Conservation (phyloP, 2,797 vertebrate genomes). For the Myotis daubentonii region DNA sequence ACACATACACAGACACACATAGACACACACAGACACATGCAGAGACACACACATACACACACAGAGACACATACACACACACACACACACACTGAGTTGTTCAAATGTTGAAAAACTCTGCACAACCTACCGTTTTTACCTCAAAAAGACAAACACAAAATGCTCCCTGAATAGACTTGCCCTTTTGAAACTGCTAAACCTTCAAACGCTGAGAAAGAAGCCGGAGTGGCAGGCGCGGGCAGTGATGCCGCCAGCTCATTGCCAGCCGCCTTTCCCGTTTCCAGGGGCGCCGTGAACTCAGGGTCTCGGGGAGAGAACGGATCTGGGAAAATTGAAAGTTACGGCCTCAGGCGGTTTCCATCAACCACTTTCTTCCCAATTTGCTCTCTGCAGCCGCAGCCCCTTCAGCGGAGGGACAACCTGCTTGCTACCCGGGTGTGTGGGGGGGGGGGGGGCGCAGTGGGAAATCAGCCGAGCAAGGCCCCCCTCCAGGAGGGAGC, state of each 20-base stretch:
- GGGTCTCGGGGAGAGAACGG: constrained; percentile 44
- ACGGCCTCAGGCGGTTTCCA: constrained; percentile 28
- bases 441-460: neutral
- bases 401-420: neutral
- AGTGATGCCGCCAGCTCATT: neutral
- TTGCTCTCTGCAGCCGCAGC: neutral
- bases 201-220: constrained; percentile 51
- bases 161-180: constrained; percentile 36
- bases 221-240: neutral
- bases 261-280: constrained; percentile 3
- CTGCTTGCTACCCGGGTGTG: neutral
- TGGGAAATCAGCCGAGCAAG: neutral
- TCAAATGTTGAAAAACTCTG: neutral
- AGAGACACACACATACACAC: too few species aligned
- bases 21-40: fast-evolving
- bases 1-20: too few species aligned
- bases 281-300: neutral
- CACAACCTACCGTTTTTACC: neutral
- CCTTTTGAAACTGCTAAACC: constrained; percentile 44
- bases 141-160: constrained; percentile 39
- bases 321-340: constrained; percentile 57
- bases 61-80: too few species aligned
- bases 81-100: neutral
- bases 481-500: neutral
- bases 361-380: constrained; percentile 33